Conservation (phyloP, 2,797 vertebrate species). For the Liasis olivaceus region DNA sequence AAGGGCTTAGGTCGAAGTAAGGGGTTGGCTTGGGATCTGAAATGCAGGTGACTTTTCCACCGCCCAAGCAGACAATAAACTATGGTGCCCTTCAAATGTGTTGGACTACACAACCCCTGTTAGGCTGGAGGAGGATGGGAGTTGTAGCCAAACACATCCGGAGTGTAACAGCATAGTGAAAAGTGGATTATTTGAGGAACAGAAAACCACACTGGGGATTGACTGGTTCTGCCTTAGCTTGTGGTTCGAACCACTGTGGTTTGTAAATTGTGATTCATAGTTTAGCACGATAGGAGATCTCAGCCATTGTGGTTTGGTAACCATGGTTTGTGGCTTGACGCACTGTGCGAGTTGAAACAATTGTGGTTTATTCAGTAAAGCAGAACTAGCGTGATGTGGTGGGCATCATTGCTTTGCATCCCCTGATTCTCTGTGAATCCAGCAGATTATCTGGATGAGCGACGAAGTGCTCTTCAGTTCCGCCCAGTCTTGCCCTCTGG, state of each 20-base stretch:
- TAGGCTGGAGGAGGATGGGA: not conserved
- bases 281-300: not conserved
- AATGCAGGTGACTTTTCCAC: not conserved
- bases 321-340: not conserved
- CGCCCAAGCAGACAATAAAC: not conserved
- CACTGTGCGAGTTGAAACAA: not conserved
- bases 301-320: not conserved
- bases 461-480: not conserved
- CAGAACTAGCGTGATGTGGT: not conserved
- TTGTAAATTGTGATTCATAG: not conserved
- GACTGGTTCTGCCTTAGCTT: not conserved
- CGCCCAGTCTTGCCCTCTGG: not conserved
- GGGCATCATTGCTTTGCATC: not conserved
- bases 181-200: not conserved
- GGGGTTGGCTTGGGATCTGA: not conserved
- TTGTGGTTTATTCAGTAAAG: not conserved
- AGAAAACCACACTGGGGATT: not conserved
- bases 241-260: not conserved
- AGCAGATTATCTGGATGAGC: not conserved
- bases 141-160: not conserved
- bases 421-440: not conserved
- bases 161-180: not conserved
- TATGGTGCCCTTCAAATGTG: not conserved
- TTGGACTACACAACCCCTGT: not conserved
- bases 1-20: not conserved